phyloP scores from a whole-genome alignment of 2,113 vertebrate species.

The Rhineura floridana region DNA sequence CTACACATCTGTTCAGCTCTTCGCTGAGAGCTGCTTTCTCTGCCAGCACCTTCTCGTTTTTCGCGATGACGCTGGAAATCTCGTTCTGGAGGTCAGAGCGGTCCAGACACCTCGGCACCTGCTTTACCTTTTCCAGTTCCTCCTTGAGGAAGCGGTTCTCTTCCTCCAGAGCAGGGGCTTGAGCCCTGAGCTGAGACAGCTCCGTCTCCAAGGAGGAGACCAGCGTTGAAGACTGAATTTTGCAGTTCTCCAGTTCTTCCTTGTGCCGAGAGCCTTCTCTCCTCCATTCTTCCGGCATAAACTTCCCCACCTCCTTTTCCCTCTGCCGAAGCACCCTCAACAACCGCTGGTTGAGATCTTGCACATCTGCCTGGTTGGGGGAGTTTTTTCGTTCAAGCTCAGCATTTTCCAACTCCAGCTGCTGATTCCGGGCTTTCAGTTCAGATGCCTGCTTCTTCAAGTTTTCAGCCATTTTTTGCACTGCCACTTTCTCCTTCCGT shows the following conservation, averaged over 20 bases:
- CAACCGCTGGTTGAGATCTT: constrained; percentile 80
- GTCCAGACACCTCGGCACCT: constrained; percentile 73
- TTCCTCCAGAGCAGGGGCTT: constrained; percentile 77
- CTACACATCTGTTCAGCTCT: too few species aligned
- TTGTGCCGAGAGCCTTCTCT: constrained; percentile 65
- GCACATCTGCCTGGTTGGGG: constrained; percentile 76
- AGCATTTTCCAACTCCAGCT: constrained; percentile 83
- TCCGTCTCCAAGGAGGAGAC: too few species aligned
- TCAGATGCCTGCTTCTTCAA: constrained; percentile 87
- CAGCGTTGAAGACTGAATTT: constrained; percentile 78
- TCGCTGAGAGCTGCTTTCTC: too few species aligned
- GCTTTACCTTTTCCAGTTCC: constrained; percentile 77
- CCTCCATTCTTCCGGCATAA: constrained; percentile 61
- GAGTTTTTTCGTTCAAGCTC: constrained; percentile 81
- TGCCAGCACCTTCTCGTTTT: constrained; percentile 78
- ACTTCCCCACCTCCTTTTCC: constrained; percentile 50
- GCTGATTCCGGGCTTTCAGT: constrained; percentile 81
- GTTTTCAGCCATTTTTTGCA: constrained; percentile 82
- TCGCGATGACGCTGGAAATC: constrained; percentile 67
- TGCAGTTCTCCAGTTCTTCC: constrained; percentile 74
- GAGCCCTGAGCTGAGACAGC: constrained; percentile 80
- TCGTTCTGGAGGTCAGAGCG: constrained; percentile 75
- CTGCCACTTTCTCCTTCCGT: constrained; percentile 80
- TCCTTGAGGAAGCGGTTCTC: constrained; percentile 82
- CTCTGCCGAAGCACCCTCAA: constrained; percentile 72